Base-by-base conservation (phyloP, 2,797 vertebrate genomes). In the Xenops minutus region DNA sequence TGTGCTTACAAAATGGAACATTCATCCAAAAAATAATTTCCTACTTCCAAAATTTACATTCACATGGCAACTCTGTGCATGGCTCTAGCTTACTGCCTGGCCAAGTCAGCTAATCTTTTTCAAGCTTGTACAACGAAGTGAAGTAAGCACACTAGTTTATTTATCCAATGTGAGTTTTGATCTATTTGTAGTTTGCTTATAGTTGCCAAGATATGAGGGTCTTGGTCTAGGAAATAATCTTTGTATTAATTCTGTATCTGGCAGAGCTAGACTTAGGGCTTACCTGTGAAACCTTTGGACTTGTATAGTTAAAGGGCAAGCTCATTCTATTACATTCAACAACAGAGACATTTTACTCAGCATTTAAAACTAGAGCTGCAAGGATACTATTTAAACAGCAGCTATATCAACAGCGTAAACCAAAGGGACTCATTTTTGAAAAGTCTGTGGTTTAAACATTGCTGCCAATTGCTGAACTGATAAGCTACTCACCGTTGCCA, bases 401-500 rank as follows among this genome's bases (percentile, higher is more conserved):
- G 7, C 74, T 67, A 32, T 5, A 78, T 44, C 49, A 69, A 49
- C 67, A 87, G 48, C 24, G 12, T 52, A 78, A 80, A 76, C 29
- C 36, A 93, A 75, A 27, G 17, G n/a, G 30, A 63, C 9, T 32
- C 44, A 18, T 24, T 79, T 86, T 86, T 69, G 20, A 74, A 56
- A 73, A 88, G 39, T 43, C 64, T 64, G 15, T 43, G 7, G 26
- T 68, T 87, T n/a, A 80, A 85, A 75, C 37, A 61, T 8, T 69
- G 30, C 34, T 74, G 34, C 41, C 27, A 71, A 49, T 71, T n/a
- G n/a, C n/a, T n/a, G 62, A 87, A 86, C 3, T 56, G 16, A n/a
- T 58, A 43, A 73, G 39, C 15, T 61, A 95, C 98, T 97, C 87
- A 98, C 98, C 73, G 43, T 87, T 89, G 94, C 82, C 68, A 97